These are phyloP conservation scores for Thereva nobilitata DNA, from an alignment of 2,888 invertebrate species.

Conservation along the genomic window DNA sequence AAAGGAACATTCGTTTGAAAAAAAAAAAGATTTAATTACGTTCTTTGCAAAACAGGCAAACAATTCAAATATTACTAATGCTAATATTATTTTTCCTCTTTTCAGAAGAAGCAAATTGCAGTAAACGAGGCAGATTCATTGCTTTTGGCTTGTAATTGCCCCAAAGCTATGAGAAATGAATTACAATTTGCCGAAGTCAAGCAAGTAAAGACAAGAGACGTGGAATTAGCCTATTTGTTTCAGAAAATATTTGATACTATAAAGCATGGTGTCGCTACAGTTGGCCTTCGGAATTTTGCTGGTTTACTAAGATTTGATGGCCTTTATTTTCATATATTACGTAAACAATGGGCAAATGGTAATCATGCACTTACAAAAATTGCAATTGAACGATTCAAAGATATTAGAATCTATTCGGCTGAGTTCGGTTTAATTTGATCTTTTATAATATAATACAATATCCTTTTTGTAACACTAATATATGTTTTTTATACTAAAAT, in stretches of 20 bases:
- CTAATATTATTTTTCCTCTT: neutral
- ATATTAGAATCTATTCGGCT: too few species aligned
- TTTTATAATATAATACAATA: too few species aligned
- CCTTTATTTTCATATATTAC: neutral
- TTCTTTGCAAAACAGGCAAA: too few species aligned
- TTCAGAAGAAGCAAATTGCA: neutral
- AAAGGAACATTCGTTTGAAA: too few species aligned
- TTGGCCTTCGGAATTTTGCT: neutral
- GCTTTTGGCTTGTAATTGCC: neutral
- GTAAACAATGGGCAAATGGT: neutral
- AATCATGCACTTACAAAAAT: too few species aligned
- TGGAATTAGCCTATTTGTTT: neutral
- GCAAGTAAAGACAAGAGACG: neutral
- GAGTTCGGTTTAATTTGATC: too few species aligned
- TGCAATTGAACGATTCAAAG: too few species aligned
- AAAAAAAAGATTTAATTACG: too few species aligned
- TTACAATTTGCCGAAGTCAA: neutral
- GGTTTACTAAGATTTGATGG: neutral
- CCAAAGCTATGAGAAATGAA: neutral
- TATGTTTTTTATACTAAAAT: too few species aligned
- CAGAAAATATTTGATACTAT: neutral
- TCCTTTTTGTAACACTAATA: too few species aligned
- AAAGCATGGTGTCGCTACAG: neutral
- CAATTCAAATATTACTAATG: too few species aligned
- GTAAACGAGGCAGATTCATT: neutral